Conservation (phyloP, 2,888 invertebrate species). For the Flabesymbios commensalis region DNA sequence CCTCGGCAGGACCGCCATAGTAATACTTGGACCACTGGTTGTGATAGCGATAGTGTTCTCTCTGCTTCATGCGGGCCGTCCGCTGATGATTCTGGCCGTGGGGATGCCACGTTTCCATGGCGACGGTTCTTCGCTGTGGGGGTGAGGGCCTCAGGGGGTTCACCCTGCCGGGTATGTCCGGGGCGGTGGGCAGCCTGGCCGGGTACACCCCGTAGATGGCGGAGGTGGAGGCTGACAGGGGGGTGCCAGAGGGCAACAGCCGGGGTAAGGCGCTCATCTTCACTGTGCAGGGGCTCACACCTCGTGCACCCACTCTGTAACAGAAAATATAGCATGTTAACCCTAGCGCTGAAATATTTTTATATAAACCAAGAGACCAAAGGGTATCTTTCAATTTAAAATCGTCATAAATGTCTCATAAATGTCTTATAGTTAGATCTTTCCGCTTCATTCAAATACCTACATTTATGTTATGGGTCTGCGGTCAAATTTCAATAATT, state of each 20-base stretch:
- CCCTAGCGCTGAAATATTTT: too few relatives aligned
- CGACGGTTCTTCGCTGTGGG: slow-evolving; percentile 45
- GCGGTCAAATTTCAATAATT: too few relatives aligned
- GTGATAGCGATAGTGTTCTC: slow-evolving; percentile 56
- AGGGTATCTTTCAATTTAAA: too few relatives aligned
- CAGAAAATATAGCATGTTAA: too few relatives aligned
- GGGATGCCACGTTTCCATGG: slow-evolving; percentile 54
- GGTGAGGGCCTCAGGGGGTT: slow-evolving; percentile 54
- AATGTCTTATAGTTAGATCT: too few relatives aligned
- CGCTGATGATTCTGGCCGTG: slow-evolving; percentile 56
- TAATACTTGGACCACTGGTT: slow-evolving; percentile 57
- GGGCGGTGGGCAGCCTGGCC: slow-evolving; percentile 22
- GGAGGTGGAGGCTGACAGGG: slow-evolving; percentile 2
- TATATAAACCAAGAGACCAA: too few relatives aligned
- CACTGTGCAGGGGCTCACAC: too few relatives aligned
- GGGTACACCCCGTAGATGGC: slow-evolving; percentile 29
- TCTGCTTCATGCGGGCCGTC: slow-evolving; percentile 50
- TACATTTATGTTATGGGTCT: too few relatives aligned
- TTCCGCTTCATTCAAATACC: too few relatives aligned
- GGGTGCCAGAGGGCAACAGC: not conserved
- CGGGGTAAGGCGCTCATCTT: slow-evolving; percentile 21
- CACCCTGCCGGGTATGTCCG: slow-evolving; percentile 36
- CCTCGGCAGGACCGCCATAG: slow-evolving; percentile 55
- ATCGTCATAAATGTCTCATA: too few relatives aligned
- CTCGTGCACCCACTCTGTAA: too few relatives aligned